Conservation (phyloP, 2,113 vertebrate species). For the Acrocephalus arundinaceus region DNA sequence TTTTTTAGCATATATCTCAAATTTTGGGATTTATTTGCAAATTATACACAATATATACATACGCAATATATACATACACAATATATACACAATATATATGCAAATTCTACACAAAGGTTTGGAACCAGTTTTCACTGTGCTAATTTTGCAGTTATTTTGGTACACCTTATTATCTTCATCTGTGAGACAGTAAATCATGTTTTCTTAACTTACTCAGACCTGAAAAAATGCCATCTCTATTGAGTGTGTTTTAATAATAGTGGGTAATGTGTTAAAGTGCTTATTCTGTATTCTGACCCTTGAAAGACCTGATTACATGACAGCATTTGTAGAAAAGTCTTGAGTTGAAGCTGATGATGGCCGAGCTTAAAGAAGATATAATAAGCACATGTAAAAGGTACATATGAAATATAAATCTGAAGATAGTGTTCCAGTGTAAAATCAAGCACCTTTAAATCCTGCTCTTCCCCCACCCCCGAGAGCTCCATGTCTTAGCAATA, state of each 20-base stretch:
- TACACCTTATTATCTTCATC: not conserved
- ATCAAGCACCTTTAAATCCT: not conserved
- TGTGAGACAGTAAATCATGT: not conserved
- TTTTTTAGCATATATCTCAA: not conserved
- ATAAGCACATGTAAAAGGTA: not conserved
- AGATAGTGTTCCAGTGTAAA: not conserved
- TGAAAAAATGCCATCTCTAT: not conserved
- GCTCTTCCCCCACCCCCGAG: rapidly evolving
- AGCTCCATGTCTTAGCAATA: not conserved
- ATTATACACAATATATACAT: not conserved
- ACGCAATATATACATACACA: not conserved
- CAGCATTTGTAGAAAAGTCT: not conserved
- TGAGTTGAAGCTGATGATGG: not conserved
- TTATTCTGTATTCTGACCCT: not conserved
- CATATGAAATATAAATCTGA: not conserved
- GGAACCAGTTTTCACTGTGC: not conserved
- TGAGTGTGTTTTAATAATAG: not conserved
- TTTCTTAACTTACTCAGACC: not conserved
- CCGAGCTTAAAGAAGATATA: not conserved
- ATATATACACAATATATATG: not conserved
- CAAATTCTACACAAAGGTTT: not conserved
- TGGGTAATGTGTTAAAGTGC: not conserved
- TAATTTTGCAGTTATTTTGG: not conserved
- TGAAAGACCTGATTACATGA: not conserved
- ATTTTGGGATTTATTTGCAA: not conserved